phyloP scores from a whole-genome alignment of 1,140 invertebrate species.

The Microplitis demolitor region DNA sequence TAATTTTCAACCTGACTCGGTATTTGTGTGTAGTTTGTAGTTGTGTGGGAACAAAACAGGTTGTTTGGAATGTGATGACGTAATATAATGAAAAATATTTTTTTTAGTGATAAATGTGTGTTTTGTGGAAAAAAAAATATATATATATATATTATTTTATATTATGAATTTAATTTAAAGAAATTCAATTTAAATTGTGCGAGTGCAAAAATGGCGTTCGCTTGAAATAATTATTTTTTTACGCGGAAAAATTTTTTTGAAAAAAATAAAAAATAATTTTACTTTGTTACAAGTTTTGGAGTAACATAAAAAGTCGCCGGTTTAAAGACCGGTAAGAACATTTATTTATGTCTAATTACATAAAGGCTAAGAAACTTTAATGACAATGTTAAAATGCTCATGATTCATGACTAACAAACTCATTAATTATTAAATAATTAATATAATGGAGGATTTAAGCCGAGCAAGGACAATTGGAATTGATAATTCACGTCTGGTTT shows the following conservation, averaged over 20 bases:
- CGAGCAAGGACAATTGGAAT: background rate
- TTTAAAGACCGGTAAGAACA: constrained; percentile 42
- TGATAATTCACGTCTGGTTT: constrained; percentile 43
- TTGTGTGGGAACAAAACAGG: background rate
- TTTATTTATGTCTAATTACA: constrained; percentile 15
- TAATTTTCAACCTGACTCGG: background rate
- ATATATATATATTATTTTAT: no score
- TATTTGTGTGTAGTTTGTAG: background rate
- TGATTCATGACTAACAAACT: no score
- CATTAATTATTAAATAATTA: background rate
- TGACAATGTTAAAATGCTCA: background rate
- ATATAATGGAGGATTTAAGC: background rate
- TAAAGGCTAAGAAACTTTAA: background rate
- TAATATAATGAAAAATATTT: background rate
- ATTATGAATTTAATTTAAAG: no score
- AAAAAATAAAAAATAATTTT: no score
- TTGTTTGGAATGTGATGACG: background rate
- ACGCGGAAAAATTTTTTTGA: no score
- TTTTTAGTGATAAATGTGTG: background rate
- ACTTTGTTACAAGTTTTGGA: no score
- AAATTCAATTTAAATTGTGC: constrained; percentile 38
- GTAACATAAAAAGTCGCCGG: background rate
- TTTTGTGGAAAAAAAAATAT: no score
- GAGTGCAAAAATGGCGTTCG: no score
- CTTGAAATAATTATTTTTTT: no score